Conservation (phyloP, 2,797 vertebrate species). For the Brachyrhaphis roseni region DNA sequence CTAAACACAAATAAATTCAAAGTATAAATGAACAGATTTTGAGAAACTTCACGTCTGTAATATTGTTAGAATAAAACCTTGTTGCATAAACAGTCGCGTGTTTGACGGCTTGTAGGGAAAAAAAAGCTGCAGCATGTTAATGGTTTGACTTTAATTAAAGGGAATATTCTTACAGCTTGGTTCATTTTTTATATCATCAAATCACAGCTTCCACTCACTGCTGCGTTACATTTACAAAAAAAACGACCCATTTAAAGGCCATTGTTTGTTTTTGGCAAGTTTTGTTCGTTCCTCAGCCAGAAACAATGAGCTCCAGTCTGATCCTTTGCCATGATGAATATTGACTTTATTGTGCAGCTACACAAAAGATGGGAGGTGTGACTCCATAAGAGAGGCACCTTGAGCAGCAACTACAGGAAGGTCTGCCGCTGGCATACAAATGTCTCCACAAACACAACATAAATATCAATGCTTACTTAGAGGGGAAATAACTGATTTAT, state of each 20-base stretch:
- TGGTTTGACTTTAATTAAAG: conserved; percentile 3
- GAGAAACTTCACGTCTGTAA: no score
- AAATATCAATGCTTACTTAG: neutral
- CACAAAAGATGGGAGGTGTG: neutral
- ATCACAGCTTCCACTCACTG: neutral
- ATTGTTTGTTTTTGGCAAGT: conserved; percentile 5
- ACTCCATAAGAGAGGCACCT: neutral
- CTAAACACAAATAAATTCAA: no score
- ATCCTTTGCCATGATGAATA: conserved; percentile 19
- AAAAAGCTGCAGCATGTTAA: neutral
- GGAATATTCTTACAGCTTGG: neutral
- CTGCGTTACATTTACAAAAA: neutral
- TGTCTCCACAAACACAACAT: neutral
- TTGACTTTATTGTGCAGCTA: conserved; percentile 4
- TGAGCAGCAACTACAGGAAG: conserved; percentile 1
- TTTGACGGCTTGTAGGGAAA: neutral
- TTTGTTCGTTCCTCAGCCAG: conserved; percentile 11
- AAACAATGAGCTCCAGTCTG: conserved; percentile 12
- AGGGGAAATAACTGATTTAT: neutral
- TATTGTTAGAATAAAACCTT: no score
- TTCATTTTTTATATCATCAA: neutral
- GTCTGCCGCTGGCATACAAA: neutral
- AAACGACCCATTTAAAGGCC: neutral
- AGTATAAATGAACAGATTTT: no score
- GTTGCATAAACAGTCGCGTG: neutral